Conservation (phyloP, 1,140 invertebrate species). For the Zaprionus inermis region DNA sequence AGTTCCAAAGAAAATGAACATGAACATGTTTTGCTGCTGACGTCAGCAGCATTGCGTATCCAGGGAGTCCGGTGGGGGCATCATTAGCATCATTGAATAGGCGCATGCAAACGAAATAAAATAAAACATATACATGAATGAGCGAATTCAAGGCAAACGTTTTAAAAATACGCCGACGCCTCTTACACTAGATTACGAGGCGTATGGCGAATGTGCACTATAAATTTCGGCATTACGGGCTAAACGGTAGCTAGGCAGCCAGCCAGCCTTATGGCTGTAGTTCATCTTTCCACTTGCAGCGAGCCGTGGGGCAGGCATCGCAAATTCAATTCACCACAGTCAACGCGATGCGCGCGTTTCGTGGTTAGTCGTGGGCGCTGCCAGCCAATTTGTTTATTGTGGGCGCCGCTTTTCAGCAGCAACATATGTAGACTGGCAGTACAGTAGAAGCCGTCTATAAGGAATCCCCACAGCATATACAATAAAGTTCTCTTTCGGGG, state of each 20-base stretch:
- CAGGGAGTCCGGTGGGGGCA: conserved; percentile 2
- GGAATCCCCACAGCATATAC: background rate
- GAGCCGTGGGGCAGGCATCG: conserved; percentile 54
- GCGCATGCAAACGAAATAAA: conserved; percentile 20
- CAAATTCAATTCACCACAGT: conserved; percentile 75
- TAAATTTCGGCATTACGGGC: conserved; percentile 43
- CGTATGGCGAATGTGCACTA: conserved; percentile 42
- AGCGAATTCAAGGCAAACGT: conserved; percentile 66
- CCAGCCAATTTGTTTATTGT: conserved; percentile 78
- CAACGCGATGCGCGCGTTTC: too few species aligned
- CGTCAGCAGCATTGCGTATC: conserved; percentile 65
- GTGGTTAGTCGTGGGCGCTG: conserved; percentile 37
- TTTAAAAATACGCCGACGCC: conserved; percentile 77
- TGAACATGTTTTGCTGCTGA: conserved; percentile 59
- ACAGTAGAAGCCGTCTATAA: background rate
- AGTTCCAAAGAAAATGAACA: conserved; percentile 58
- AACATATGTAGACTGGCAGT: conserved; percentile 25
- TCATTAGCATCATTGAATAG: conserved; percentile 43
- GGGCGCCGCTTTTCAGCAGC: conserved; percentile 55
- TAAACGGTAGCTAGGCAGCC: conserved; percentile 28
- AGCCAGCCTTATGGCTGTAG: conserved; percentile 46
- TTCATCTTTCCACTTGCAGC: conserved; percentile 46
- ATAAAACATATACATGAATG: conserved; percentile 9
- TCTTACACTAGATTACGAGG: conserved; percentile 29
- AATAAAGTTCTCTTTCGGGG: background rate